phyloP scores from a whole-genome alignment of 2,113 vertebrate genomes.

The Carlito syrichta region DNA sequence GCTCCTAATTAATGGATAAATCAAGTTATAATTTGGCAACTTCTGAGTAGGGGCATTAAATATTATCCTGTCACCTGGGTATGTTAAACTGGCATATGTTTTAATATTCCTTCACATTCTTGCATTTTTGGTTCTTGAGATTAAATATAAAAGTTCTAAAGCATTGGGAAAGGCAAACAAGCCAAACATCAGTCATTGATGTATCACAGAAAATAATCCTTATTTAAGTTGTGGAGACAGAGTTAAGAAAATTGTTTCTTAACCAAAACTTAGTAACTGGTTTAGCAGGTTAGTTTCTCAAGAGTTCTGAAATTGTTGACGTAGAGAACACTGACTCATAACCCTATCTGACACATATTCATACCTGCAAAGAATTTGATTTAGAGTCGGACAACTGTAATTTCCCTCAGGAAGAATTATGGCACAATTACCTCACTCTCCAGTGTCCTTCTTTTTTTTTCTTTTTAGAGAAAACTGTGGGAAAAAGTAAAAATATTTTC shows the following conservation, averaged over 20 bases:
- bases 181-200: neutral
- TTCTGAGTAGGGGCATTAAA: neutral
- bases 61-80: neutral
- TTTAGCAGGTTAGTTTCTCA: neutral
- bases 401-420: conserved; percentile 67
- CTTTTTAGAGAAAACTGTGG: conserved; percentile 65
- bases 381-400: conserved; percentile 53
- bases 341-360: neutral
- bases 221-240: neutral
- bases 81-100: neutral
- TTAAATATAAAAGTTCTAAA: neutral
- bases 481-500: conserved; percentile 76
- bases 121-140: neutral
- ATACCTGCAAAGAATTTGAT: conserved; percentile 52
- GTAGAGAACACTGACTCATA: neutral
- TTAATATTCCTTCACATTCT: neutral
- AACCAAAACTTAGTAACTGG: neutral
- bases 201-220: neutral
- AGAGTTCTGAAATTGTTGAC: neutral
- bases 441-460: conserved; percentile 52
- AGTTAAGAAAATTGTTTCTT: conserved; percentile 29
- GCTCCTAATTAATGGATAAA: neutral
- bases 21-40: neutral
- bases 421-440: conserved; percentile 62
- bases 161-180: neutral